Evolutionary conservation across 2,113 vertebrate genomes (phyloP).

Genomic region (Bungarus multicinctus): DNA sequence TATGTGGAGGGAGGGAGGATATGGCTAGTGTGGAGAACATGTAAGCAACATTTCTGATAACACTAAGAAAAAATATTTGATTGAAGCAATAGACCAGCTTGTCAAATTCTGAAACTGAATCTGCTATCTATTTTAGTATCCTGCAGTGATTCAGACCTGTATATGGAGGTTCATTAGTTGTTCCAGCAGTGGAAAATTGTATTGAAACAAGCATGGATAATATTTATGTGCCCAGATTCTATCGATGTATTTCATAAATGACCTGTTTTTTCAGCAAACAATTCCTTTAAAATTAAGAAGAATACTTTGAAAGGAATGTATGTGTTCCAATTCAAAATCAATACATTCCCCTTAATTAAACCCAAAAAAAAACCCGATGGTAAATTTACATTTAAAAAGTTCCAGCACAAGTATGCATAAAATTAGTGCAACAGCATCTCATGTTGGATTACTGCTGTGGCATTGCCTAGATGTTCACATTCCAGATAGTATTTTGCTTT

Average conservation of each 20-base stretch:
- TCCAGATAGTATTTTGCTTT: background rate
- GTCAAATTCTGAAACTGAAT: background rate
- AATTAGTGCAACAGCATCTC: background rate
- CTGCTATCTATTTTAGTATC: background rate
- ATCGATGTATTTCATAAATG: background rate
- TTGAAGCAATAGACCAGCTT: background rate
- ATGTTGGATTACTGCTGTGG: background rate
- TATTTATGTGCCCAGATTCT: background rate
- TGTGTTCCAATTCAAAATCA: background rate
- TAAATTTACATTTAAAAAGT: conserved; percentile 6
- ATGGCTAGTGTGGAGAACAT: background rate
- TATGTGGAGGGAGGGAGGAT: background rate
- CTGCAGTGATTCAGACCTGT: too few relatives aligned
- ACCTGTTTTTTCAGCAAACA: background rate
- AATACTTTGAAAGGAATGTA: background rate
- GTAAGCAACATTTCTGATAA: background rate
- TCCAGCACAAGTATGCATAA: background rate
- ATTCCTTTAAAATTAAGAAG: background rate
- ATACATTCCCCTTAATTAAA: conserved; percentile 8
- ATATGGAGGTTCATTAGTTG: background rate
- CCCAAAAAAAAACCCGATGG: too few relatives aligned
- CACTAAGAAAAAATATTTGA: background rate
- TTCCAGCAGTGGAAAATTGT: background rate
- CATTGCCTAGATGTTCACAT: background rate
- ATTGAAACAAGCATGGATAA: background rate